These are phyloP conservation scores for Ceyx margarethae DNA, from an alignment of 2,113 vertebrate genomes.

Conservation along the genomic window DNA sequence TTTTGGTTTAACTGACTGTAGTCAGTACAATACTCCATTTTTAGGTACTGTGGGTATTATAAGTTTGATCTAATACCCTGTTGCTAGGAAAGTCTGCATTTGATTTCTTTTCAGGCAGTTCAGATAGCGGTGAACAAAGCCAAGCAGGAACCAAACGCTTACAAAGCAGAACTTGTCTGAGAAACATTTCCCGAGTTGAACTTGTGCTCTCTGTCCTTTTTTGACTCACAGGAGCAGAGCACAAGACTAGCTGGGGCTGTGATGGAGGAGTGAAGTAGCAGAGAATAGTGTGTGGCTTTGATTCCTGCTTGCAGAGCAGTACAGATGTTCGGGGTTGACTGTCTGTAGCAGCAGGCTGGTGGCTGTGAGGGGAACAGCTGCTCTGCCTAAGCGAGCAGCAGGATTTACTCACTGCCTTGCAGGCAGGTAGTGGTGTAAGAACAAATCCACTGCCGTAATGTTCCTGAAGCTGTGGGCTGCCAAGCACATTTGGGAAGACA, in stretches of 20 bases:
- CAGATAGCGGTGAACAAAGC: constrained; percentile 38
- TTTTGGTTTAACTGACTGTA: constrained; percentile 16
- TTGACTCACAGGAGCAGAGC: constrained; percentile 1
- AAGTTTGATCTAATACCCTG: background rate
- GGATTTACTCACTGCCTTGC: background rate
- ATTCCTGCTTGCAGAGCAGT: background rate
- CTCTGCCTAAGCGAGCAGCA: background rate
- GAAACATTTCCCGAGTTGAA: background rate
- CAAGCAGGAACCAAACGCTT: background rate
- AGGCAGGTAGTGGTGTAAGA: background rate
- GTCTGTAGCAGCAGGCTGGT: background rate
- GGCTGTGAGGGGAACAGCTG: background rate
- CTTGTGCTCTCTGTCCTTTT: constrained; percentile 43
- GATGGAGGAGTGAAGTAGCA: constrained; percentile 27
- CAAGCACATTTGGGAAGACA: background rate
- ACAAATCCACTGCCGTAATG: background rate
- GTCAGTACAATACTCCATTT: constrained; percentile 32
- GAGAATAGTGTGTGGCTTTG: constrained; percentile 19
- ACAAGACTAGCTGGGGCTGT: background rate
- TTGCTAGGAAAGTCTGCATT: constrained; percentile 36
- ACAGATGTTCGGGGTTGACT: background rate
- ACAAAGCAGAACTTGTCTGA: constrained; percentile 28
- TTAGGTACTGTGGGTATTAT: constrained; percentile 1
- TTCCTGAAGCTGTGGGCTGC: background rate
- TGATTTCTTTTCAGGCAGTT: constrained; percentile 43